These are phyloP conservation scores for Amblyjoppa fuscipennis DNA, from an alignment of 2,888 invertebrate genomes.

Conservation along the genomic window DNA sequence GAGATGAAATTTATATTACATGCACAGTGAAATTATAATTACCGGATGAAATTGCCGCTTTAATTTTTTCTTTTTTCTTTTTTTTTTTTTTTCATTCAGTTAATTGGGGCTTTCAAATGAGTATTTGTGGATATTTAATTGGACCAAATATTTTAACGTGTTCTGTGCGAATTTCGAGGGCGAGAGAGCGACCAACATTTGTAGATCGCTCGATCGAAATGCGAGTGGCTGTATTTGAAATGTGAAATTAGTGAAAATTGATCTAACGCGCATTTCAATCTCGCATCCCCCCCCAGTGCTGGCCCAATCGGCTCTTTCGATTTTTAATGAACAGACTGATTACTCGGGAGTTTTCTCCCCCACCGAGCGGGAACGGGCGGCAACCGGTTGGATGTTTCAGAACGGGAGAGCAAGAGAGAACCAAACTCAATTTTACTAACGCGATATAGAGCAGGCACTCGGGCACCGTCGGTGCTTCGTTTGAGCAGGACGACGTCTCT, in stretches of 20 bases:
- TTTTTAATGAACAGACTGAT: conserved; percentile 60
- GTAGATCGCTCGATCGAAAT: conserved; percentile 28
- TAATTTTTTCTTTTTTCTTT: not conserved
- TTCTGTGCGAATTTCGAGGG: not conserved
- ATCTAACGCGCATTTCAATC: conserved; percentile 36
- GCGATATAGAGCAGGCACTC: conserved; percentile 53
- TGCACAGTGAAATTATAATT: not conserved
- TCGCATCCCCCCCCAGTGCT: not conserved
- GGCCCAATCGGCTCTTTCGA: conserved; percentile 34
- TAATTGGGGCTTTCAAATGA: not conserved
- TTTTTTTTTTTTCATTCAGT: not conserved
- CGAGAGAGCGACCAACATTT: conserved; percentile 15
- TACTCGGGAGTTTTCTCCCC: conserved; percentile 44
- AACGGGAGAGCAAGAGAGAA: conserved; percentile 27
- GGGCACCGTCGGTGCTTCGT: conserved; percentile 57
- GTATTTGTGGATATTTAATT: conserved; percentile 15
- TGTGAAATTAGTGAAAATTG: conserved; percentile 27
- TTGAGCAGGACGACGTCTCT: conserved; percentile 45
- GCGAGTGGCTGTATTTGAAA: not conserved
- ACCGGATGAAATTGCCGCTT: not conserved
- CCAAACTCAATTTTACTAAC: conserved; percentile 68
- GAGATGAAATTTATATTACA: not conserved
- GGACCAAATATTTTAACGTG: not conserved
- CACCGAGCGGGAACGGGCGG: not conserved
- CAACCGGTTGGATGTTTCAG: conserved; percentile 11